These are phyloP conservation scores for Liopterus haemorrhoidalis DNA, from an alignment of 2,888 invertebrate genomes.

Conservation along the genomic window DNA sequence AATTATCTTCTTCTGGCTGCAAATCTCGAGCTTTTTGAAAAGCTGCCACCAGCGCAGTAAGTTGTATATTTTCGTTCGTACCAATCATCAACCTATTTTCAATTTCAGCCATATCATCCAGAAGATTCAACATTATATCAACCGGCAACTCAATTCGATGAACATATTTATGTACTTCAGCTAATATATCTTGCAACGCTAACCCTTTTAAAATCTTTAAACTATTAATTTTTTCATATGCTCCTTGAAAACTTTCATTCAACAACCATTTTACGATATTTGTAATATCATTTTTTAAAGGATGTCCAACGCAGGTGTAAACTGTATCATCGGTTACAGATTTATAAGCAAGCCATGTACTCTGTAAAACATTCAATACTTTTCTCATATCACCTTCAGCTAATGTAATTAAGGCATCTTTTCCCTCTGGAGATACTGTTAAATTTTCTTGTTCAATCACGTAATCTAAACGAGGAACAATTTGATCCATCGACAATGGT, in stretches of 20 bases:
- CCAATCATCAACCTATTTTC: slow-evolving; percentile 83
- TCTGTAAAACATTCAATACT: slow-evolving; percentile 93
- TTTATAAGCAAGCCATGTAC: slow-evolving; percentile 89
- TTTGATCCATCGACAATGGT: slow-evolving; percentile 77
- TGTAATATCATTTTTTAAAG: slow-evolving; percentile 81
- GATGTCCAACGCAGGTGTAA: slow-evolving; percentile 96
- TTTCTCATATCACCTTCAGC: slow-evolving; percentile 98
- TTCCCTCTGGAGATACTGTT: slow-evolving; percentile 78
- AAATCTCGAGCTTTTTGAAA: slow-evolving; percentile 72
- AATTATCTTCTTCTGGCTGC: slow-evolving; percentile 36
- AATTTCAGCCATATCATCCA: slow-evolving; percentile 83
- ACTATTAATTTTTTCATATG: slow-evolving; percentile 73
- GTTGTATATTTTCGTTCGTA: slow-evolving; percentile 84
- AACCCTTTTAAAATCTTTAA: slow-evolving; percentile 85
- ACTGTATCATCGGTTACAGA: slow-evolving; percentile 84
- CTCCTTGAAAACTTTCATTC: slow-evolving; percentile 66
- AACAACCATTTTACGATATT: slow-evolving; percentile 81
- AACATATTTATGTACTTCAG: slow-evolving; percentile 81
- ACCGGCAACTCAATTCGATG: slow-evolving; percentile 85
- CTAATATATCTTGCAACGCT: slow-evolving; percentile 87
- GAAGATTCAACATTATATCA: slow-evolving; percentile 66
- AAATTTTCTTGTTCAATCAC: slow-evolving; percentile 84
- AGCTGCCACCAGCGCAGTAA: slow-evolving; percentile 81
- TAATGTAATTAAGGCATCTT: slow-evolving; percentile 79
- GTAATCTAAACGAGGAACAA: slow-evolving; percentile 79